phyloP scores from a whole-genome alignment of 2,113 vertebrate genomes.

The Xiphophorus hellerii region DNA sequence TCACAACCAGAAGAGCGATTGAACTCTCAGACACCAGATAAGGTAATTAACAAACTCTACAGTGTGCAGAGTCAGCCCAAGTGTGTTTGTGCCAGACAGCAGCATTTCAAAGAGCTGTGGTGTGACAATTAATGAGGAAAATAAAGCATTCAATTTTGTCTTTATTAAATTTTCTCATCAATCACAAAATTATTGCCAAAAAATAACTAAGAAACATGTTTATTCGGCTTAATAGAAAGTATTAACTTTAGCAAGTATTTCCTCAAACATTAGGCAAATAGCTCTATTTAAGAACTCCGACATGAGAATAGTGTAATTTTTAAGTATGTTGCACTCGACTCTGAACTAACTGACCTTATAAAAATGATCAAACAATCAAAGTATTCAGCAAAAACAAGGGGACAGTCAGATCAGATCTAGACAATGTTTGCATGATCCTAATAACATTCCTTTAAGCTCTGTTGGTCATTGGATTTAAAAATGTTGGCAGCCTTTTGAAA shows the following conservation, averaged over 20 bases:
- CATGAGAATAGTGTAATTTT: neutral
- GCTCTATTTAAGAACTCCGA: neutral
- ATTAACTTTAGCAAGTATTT: neutral
- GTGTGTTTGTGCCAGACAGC: constrained; percentile 2
- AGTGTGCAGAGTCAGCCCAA: constrained; percentile 26
- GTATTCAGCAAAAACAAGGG: neutral
- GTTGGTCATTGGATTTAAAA: too few species aligned
- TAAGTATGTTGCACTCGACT: neutral
- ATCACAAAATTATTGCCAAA: neutral
- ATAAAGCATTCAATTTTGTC: neutral
- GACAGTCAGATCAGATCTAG: neutral
- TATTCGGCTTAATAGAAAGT: neutral
- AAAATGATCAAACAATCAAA: neutral
- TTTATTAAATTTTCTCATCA: constrained; percentile 5
- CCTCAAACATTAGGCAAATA: neutral
- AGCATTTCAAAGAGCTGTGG: neutral
- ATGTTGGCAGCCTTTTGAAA: too few species aligned
- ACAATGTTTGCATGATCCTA: too few species aligned
- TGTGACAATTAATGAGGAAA: constrained; percentile 8
- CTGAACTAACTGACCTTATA: neutral
- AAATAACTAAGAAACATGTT: neutral
- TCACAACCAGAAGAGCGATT: constrained; percentile 32
- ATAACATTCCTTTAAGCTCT: too few species aligned
- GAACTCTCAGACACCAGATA: constrained; percentile 42
- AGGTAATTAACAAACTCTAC: constrained; percentile 54